phyloP scores from a whole-genome alignment of 1,140 invertebrate genomes.

The Sycophaga agraensis region DNA sequence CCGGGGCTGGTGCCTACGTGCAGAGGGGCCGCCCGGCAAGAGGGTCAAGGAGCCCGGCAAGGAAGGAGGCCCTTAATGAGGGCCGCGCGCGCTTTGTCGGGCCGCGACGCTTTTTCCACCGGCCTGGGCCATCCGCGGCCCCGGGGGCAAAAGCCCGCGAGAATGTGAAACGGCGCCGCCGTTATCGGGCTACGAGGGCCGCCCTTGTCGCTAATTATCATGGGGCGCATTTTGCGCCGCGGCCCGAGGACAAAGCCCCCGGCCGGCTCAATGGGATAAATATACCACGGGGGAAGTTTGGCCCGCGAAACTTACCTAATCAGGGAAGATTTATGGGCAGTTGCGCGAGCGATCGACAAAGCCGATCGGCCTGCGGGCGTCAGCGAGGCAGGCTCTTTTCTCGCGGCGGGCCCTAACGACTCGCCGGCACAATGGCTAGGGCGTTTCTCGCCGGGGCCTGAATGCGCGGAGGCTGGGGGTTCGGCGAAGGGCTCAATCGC shows the following conservation, averaged over 20 bases:
- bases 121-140: constrained; percentile 5
- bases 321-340: constrained; percentile 46
- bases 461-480: too few species aligned
- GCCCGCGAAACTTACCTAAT: constrained; percentile 44
- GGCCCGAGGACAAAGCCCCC: too few species aligned
- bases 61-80: not conserved
- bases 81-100: too few species aligned
- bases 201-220: too few species aligned
- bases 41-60: constrained; percentile 23
- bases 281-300: constrained; percentile 32
- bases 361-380: constrained; percentile 15
- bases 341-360: constrained; percentile 42
- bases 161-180: constrained; percentile 27
- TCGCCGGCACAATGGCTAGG: too few species aligned
- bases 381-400: constrained; percentile 33
- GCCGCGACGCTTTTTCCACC: constrained; percentile 21
- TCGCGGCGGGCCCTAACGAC: too few species aligned
- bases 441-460: too few species aligned
- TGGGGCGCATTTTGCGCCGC: too few species aligned
- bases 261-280: constrained; percentile 44
- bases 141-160: constrained; percentile 31
- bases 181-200: too few species aligned
- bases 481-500: too few species aligned
- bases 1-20: not conserved
- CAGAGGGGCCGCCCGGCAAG: constrained; percentile 3